Conservation (phyloP, 2,888 invertebrate genomes). For the Yponomeuta sedellus region DNA sequence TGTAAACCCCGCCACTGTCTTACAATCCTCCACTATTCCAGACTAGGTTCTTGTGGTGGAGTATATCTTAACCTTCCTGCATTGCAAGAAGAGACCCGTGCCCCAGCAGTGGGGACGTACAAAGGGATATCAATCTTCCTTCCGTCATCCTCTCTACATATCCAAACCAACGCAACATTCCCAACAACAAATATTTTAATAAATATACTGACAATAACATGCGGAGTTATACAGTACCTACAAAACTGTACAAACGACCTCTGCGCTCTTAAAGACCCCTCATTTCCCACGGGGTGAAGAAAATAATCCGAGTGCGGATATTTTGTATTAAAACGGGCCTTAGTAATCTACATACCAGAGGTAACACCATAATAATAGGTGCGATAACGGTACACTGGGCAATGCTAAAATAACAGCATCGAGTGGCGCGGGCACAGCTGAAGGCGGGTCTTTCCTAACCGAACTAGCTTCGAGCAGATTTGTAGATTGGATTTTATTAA, state of each 20-base stretch:
- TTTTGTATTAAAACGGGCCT: not conserved
- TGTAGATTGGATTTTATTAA: too few relatives aligned
- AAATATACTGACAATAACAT: not conserved
- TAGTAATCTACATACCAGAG: conserved; percentile 12
- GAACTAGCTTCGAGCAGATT: not conserved
- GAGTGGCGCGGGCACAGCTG: conserved; percentile 5
- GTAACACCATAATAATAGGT: conserved; percentile 14
- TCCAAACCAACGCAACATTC: too few relatives aligned
- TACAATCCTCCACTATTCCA: too few relatives aligned
- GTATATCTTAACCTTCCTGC: too few relatives aligned
- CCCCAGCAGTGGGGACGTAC: too few relatives aligned
- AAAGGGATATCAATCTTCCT: too few relatives aligned
- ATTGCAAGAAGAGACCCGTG: too few relatives aligned
- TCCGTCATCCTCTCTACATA: too few relatives aligned
- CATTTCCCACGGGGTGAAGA: not conserved
- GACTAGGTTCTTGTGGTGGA: too few relatives aligned
- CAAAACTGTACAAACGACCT: not conserved
- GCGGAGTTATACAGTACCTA: not conserved
- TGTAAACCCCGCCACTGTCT: too few relatives aligned
- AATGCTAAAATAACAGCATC: conserved; percentile 12
- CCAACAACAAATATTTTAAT: too few relatives aligned
- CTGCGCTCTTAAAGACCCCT: not conserved
- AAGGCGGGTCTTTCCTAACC: not conserved
- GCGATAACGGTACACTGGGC: conserved; percentile 15
- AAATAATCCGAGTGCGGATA: not conserved